Evolutionary conservation across 2,888 invertebrate species (phyloP).

Genomic region (Melieria omissa): DNA sequence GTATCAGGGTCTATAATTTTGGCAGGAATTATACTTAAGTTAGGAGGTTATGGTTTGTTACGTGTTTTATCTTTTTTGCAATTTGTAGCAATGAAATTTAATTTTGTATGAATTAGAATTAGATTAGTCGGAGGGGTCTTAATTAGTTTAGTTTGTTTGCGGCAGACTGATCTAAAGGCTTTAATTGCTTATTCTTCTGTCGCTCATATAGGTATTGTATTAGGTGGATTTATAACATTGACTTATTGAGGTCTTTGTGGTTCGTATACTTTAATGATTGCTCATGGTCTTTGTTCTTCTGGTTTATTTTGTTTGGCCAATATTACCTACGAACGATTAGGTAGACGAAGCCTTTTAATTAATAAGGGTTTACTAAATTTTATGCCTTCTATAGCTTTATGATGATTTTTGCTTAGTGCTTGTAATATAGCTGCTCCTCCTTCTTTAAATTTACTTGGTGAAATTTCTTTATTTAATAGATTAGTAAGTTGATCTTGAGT

Average conservation of each 20-base stretch:
- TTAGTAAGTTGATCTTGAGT: constrained; percentile 69
- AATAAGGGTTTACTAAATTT: constrained; percentile 74
- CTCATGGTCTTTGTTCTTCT: constrained; percentile 75
- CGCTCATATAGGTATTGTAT: constrained; percentile 75
- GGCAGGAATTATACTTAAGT: constrained; percentile 78
- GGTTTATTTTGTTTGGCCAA: constrained; percentile 76
- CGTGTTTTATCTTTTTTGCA: constrained; percentile 70
- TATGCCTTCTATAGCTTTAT: constrained; percentile 71
- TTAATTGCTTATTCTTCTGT: constrained; percentile 76
- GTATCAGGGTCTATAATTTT: constrained; percentile 80
- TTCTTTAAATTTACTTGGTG: constrained; percentile 75
- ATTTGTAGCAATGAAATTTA: constrained; percentile 67
- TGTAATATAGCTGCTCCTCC: constrained; percentile 77
- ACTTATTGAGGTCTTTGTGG: constrained; percentile 69
- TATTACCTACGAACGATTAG: constrained; percentile 73
- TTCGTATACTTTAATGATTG: constrained; percentile 72
- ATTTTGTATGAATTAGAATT: constrained; percentile 70
- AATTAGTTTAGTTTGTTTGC: constrained; percentile 58
- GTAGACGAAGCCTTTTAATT: constrained; percentile 73
- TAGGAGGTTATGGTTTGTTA: constrained; percentile 77
- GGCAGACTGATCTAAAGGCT: constrained; percentile 76
- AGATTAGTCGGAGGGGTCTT: constrained; percentile 72
- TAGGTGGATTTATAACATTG: constrained; percentile 71
- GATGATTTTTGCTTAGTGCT: constrained; percentile 75
- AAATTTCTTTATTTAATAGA: constrained; percentile 74